Conservation (phyloP, 1,140 invertebrate species). For the Sycobia sp. region DNA sequence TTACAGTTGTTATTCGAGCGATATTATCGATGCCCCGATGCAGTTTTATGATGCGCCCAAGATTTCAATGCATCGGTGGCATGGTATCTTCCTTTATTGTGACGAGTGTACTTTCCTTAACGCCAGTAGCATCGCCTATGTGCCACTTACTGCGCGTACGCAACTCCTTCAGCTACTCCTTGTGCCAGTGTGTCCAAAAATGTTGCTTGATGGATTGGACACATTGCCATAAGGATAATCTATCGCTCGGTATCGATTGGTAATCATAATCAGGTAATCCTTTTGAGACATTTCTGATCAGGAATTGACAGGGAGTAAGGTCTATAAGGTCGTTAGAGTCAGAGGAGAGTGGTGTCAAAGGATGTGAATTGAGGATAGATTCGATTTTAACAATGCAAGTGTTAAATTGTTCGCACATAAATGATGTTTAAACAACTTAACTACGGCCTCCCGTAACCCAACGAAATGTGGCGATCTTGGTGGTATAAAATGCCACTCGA, state of each 20-base stretch:
- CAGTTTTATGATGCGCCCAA: too few relatives aligned
- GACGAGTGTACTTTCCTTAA: too few relatives aligned
- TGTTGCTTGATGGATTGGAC: neutral
- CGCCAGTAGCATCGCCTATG: neutral
- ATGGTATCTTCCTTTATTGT: too few relatives aligned
- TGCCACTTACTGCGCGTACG: conserved; percentile 7
- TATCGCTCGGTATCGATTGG: neutral
- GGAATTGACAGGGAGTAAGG: conserved; percentile 1
- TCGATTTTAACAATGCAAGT: too few relatives aligned
- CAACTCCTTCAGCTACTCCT: conserved; percentile 14
- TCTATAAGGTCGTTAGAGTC: neutral
- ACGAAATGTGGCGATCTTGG: too few relatives aligned
- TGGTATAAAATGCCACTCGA: too few relatives aligned
- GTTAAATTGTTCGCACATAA: too few relatives aligned
- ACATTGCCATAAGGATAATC: neutral
- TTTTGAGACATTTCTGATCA: too few relatives aligned
- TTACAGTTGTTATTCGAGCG: neutral
- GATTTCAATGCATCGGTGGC: too few relatives aligned
- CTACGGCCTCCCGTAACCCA: neutral
- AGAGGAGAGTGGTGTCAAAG: too few relatives aligned
- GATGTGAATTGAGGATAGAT: neutral
- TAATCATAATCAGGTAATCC: neutral
- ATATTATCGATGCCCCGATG: too few relatives aligned
- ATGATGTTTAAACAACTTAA: neutral
- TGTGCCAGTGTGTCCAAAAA: too few relatives aligned